phyloP scores from a whole-genome alignment of 2,888 invertebrate genomes.

The Cotesia congregata region DNA sequence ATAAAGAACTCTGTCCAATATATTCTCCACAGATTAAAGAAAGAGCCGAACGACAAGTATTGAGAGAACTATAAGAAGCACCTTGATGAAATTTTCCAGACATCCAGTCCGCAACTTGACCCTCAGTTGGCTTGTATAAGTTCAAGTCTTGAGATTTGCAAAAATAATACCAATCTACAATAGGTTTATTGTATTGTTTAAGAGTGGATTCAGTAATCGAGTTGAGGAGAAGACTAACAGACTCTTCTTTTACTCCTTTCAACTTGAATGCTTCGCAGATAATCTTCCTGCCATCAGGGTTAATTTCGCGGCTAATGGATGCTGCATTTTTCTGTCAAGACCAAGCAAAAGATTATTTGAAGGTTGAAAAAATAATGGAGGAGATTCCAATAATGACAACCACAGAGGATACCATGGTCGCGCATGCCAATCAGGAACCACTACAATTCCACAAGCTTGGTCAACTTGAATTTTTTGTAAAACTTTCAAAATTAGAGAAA shows the following conservation, averaged over 20 bases:
- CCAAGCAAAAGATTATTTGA: background rate
- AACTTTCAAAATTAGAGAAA: constrained; percentile 30
- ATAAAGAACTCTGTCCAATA: constrained; percentile 18
- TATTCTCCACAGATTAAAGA: constrained; percentile 39
- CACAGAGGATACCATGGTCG: constrained; percentile 44
- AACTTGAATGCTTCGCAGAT: constrained; percentile 25
- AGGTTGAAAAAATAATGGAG: background rate
- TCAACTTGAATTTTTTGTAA: constrained; percentile 37
- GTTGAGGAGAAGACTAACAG: background rate
- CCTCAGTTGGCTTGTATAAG: constrained; percentile 13
- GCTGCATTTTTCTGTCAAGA: background rate
- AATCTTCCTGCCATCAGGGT: constrained; percentile 10
- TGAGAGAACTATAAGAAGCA: constrained; percentile 44
- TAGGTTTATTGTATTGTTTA: background rate
- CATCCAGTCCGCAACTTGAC: background rate
- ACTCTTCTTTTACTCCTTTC: background rate
- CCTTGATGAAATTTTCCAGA: constrained; percentile 34
- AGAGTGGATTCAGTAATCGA: background rate
- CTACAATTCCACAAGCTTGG: constrained; percentile 33
- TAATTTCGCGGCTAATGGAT: background rate
- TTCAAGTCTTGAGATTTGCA: background rate
- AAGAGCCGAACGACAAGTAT: constrained; percentile 43
- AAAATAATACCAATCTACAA: background rate
- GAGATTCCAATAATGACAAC: background rate
- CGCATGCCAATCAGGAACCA: constrained; percentile 33